phyloP scores from a whole-genome alignment of 2,113 vertebrate genomes.

The Camelus bactrianus region DNA sequence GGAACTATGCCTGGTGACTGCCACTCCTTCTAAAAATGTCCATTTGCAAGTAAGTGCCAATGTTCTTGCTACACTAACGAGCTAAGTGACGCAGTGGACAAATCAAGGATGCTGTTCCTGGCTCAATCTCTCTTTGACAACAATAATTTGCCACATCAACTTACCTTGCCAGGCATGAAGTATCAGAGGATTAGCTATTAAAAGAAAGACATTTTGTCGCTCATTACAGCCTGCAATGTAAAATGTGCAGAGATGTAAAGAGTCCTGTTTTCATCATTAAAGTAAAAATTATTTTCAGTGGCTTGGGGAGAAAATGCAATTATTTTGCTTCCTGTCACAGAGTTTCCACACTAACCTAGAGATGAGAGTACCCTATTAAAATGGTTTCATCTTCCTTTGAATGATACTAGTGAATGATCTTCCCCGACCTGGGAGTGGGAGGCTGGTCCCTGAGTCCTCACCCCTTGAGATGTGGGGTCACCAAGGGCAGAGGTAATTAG shows the following conservation, averaged over 20 bases:
- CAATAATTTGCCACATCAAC: constrained; percentile 42
- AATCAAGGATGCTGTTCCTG: not conserved
- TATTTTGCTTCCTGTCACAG: constrained; percentile 66
- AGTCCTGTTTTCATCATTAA: constrained; percentile 63
- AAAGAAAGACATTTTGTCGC: constrained; percentile 71
- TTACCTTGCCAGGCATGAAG: constrained; percentile 57
- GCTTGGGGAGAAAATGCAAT: constrained; percentile 66
- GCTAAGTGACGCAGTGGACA: not conserved
- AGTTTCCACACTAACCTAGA: constrained; percentile 57
- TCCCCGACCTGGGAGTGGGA: not conserved
- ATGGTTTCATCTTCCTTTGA: constrained; percentile 43
- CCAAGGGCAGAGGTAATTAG: constrained; percentile 48
- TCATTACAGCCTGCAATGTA: constrained; percentile 73
- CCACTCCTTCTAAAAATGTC: not conserved
- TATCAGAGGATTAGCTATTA: constrained; percentile 74
- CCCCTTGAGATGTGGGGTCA: not conserved
- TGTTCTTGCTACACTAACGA: constrained; percentile 9
- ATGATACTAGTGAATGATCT: not conserved
- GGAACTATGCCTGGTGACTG: not conserved
- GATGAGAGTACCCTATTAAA: constrained; percentile 48
- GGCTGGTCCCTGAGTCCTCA: not conserved
- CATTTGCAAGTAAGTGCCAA: not conserved
- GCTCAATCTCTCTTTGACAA: not conserved
- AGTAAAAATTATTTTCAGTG: constrained; percentile 41
- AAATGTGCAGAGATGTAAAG: constrained; percentile 58